These are phyloP conservation scores for Paralvinella palmiformis DNA, from an alignment of 1,140 invertebrate species.

Conservation along the genomic window DNA sequence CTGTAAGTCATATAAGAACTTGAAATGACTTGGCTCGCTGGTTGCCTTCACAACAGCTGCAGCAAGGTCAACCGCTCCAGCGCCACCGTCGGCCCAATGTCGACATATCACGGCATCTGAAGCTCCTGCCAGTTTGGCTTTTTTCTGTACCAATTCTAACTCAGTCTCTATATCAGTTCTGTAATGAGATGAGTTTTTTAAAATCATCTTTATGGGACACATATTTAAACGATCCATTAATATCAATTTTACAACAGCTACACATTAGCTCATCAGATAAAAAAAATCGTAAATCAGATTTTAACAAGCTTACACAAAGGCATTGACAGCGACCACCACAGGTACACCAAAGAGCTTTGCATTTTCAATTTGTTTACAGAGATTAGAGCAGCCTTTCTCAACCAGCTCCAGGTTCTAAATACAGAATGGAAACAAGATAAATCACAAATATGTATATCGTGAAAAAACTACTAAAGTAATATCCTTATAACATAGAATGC, in stretches of 20 bases:
- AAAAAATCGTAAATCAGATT: no score
- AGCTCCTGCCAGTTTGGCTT: constrained; percentile 70
- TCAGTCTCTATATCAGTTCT: constrained; percentile 84
- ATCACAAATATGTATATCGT: neutral
- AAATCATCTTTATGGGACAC: no score
- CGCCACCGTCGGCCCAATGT: constrained; percentile 87
- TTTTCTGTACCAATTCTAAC: constrained; percentile 70
- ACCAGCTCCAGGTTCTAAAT: constrained; percentile 81
- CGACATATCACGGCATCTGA: constrained; percentile 77
- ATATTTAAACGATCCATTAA: no score
- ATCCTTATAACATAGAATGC: no score
- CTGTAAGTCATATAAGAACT: constrained; percentile 78
- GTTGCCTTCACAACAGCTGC: constrained; percentile 78
- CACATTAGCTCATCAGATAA: no score
- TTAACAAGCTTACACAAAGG: constrained; percentile 64
- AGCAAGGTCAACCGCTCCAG: constrained; percentile 77
- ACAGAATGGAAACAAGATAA: constrained; percentile 19
- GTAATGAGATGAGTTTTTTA: constrained; percentile 26
- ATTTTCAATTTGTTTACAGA: constrained; percentile 91
- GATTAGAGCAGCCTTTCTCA: constrained; percentile 78
- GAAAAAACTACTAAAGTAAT: no score
- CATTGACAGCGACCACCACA: constrained; percentile 92
- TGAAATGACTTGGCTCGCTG: constrained; percentile 56
- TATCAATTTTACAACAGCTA: no score
- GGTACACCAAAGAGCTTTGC: constrained; percentile 83